These are phyloP conservation scores for Tamias sibiricus DNA, from an alignment of 2,113 vertebrate genomes.

Conservation along the genomic window DNA sequence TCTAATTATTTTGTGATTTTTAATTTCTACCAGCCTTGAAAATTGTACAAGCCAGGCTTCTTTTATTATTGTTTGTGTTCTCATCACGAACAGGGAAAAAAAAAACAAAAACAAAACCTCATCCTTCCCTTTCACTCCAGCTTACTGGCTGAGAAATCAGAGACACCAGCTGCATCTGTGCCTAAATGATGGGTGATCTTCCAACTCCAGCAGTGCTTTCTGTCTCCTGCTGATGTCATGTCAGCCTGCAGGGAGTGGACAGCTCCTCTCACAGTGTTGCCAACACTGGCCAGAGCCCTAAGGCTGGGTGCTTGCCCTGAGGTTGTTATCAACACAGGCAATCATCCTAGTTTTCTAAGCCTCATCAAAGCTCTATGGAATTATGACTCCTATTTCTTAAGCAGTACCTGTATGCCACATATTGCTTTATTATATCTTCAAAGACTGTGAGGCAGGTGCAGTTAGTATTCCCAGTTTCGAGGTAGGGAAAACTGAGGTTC, in stretches of 20 bases:
- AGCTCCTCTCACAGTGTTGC: constrained; percentile 8
- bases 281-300: neutral
- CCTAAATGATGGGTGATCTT: neutral
- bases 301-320: neutral
- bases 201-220: neutral
- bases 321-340: neutral
- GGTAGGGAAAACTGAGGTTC: neutral
- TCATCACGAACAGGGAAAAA: neutral
- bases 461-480: neutral
- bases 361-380: neutral
- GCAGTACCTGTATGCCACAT: neutral
- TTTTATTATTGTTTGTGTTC: neutral
- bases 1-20: constrained; percentile 13
- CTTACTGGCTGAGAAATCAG: constrained; percentile 26
- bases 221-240: neutral
- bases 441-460: neutral
- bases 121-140: neutral
- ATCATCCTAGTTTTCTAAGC: neutral
- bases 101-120: neutral
- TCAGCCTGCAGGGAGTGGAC: constrained; percentile 4
- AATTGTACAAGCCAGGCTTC: constrained; percentile 6
- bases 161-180: neutral
- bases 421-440: neutral
- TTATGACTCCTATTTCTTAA: neutral
- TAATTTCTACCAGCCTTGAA: constrained; percentile 50